Evolutionary conservation across 2,888 invertebrate genomes (phyloP).

Genomic region (Drosophila mayaguana): DNA sequence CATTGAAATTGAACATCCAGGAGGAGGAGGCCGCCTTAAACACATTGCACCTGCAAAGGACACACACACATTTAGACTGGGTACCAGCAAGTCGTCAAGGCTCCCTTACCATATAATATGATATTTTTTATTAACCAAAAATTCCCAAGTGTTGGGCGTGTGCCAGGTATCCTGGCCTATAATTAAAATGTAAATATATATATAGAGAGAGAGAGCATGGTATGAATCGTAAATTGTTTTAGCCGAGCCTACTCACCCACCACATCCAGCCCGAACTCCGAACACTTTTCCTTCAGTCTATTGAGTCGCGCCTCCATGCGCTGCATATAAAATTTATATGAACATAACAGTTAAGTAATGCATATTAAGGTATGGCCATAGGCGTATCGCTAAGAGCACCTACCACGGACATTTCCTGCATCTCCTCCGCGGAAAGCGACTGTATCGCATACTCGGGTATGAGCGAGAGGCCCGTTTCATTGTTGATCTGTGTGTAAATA

Average conservation of each 20-base stretch:
- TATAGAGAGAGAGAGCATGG: neutral
- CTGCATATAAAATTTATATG: constrained; percentile 32
- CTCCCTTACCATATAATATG: constrained; percentile 90
- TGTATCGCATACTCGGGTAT: constrained; percentile 84
- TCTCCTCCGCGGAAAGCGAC: constrained; percentile 83
- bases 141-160: constrained; percentile 94
- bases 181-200: constrained; percentile 29
- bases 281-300: constrained; percentile 83
- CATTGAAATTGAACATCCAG: constrained; percentile 96
- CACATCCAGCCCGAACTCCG: constrained; percentile 83
- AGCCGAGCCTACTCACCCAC: constrained; percentile 70
- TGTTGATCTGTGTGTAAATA: constrained; percentile 78
- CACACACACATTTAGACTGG: neutral
- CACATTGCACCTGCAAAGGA: constrained; percentile 89
- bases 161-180: constrained; percentile 85
- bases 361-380: neutral
- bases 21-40: constrained; percentile 95
- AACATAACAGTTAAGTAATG: neutral
- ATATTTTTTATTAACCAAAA: constrained; percentile 91
- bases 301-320: constrained; percentile 84
- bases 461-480: constrained; percentile 84
- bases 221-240: neutral
- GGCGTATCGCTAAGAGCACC: constrained; percentile 7
- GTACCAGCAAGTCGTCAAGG: neutral
- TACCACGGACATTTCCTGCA: constrained; percentile 81